These are phyloP conservation scores for Pristis pectinata DNA, from an alignment of 2,797 vertebrate genomes.

Conservation along the genomic window DNA sequence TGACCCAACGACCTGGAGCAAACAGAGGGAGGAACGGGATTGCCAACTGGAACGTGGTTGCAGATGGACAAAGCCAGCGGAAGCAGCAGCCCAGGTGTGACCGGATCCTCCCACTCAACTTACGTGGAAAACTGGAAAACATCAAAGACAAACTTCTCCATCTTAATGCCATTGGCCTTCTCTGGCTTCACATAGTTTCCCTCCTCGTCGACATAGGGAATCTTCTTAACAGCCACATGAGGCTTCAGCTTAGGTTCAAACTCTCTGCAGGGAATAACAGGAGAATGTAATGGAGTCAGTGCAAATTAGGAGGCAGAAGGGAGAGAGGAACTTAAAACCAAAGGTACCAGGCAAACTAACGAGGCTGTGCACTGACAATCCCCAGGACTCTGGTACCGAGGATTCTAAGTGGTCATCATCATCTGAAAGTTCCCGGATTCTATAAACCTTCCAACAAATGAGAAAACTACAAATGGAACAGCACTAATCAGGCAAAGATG, in stretches of 20 bases:
- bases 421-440: no score
- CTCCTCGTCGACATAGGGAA: slow-evolving; percentile 72
- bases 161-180: slow-evolving; percentile 84
- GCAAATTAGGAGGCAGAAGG: no score
- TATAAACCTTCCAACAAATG: no score
- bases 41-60: neutral
- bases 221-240: slow-evolving; percentile 87
- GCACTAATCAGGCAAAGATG: no score
- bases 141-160: slow-evolving; percentile 98
- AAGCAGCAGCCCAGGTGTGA: neutral
- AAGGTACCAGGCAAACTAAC: no score
- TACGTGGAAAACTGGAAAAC: slow-evolving; percentile 88
- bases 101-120: slow-evolving; percentile 41
- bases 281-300: neutral
- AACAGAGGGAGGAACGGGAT: no score
- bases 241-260: slow-evolving; percentile 66
- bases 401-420: no score
- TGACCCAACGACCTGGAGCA: neutral
- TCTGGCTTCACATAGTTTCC: slow-evolving; percentile 74
- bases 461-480: no score
- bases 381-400: no score
- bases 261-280: slow-evolving; percentile 53
- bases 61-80: no score
- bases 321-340: no score
- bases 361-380: no score